These are phyloP conservation scores for Trichonephila clavipes DNA, from an alignment of 1,140 invertebrate genomes.

Conservation along the genomic window DNA sequence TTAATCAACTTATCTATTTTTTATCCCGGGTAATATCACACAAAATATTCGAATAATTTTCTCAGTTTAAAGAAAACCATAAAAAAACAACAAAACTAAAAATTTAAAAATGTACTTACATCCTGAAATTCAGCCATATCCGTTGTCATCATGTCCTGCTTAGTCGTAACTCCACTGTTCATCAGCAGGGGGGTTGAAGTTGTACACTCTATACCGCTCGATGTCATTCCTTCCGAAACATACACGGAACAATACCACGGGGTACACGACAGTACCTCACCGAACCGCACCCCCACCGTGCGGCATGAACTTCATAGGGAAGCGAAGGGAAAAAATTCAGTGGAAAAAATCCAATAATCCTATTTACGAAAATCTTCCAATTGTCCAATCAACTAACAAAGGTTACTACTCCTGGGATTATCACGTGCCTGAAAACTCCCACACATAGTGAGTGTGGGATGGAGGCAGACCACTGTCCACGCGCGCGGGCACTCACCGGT, in stretches of 20 bases:
- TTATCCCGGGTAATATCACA: too few species aligned
- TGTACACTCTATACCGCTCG: constrained; percentile 61
- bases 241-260: constrained; percentile 15
- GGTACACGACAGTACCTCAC: constrained; percentile 28
- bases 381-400: constrained; percentile 15
- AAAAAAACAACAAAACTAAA: background rate
- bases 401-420: background rate
- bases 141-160: constrained; percentile 69
- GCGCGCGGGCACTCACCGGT: constrained; percentile 25
- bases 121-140: constrained; percentile 73
- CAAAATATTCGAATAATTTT: background rate
- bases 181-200: constrained; percentile 47
- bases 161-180: constrained; percentile 65
- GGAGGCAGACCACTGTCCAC: constrained; percentile 34
- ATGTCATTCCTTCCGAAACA: constrained; percentile 53
- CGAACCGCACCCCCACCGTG: background rate
- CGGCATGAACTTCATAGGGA: background rate
- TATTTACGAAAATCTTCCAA: background rate
- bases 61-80: background rate
- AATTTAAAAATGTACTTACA: constrained; percentile 42
- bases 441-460: constrained; percentile 53
- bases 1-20: too few species aligned
- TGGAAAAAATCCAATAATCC: constrained; percentile 35
- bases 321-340: background rate
- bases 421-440: constrained; percentile 54